Conservation (phyloP, 2,888 invertebrate species). For the Dynastes tityus region DNA sequence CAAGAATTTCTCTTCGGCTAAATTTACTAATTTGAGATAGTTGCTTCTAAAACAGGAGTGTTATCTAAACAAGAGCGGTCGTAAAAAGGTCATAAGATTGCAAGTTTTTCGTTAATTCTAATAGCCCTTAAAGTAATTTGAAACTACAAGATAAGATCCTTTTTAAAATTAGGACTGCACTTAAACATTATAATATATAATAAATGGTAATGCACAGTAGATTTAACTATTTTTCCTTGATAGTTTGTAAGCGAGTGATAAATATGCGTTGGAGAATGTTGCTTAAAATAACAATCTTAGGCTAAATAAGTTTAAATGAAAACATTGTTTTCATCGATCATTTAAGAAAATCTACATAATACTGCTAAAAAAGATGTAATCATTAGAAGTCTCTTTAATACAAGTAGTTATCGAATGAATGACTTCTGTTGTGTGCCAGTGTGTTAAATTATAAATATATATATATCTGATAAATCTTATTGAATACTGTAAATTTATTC, state of each 20-base stretch:
- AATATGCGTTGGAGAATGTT: slow-evolving; percentile 10
- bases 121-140: neutral
- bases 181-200: neutral
- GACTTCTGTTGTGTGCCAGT: slow-evolving; percentile 68
- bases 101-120: neutral
- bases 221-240: neutral
- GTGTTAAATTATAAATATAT: slow-evolving; percentile 68
- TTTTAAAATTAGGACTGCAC: slow-evolving; percentile 3
- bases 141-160: neutral
- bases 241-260: neutral
- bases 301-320: too few species aligned
- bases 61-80: neutral
- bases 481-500: slow-evolving; percentile 71
- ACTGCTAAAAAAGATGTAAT: neutral
- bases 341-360: neutral
- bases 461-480: slow-evolving; percentile 66
- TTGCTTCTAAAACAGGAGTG: neutral
- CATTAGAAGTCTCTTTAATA: slow-evolving; percentile 41
- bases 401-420: slow-evolving; percentile 63
- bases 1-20: too few species aligned
- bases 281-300: neutral
- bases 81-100: neutral
- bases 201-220: slow-evolving; percentile 12
- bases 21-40: too few species aligned
- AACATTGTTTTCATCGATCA: neutral